Percentiles rank a stretch among this genome's conserved stretches.
Evolutionary conservation across 2,888 invertebrate species (phyloP).

Genomic region (Atherix ibis): DNA sequence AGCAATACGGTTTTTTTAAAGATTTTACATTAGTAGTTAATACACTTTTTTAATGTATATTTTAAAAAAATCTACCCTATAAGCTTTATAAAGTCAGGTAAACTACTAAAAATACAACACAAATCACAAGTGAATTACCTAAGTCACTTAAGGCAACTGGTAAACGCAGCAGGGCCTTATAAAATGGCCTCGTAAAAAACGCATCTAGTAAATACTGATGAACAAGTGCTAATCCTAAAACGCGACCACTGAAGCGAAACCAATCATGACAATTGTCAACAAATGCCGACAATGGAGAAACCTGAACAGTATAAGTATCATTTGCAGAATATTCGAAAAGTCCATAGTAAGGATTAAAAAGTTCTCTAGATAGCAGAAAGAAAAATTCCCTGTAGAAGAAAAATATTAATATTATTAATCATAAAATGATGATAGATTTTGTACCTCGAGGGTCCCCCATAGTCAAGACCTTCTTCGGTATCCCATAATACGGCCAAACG

Average conservation of each 20-base stretch:
- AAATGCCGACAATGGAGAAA: slow-evolving; percentile 90
- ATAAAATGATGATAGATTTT: background rate
- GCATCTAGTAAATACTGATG: slow-evolving; percentile 94
- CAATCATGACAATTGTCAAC: slow-evolving; percentile 96
- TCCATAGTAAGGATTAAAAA: slow-evolving; percentile 97
- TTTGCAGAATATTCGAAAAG: slow-evolving; percentile 96
- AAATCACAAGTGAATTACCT: slow-evolving; percentile 23
- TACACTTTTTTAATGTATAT: background rate
- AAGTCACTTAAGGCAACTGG: slow-evolving; percentile 69
- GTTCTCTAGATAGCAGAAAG: slow-evolving; percentile 88
- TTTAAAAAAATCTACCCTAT: too few species aligned
- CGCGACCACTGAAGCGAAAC: slow-evolving; percentile 92
- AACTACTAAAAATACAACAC: too few species aligned
- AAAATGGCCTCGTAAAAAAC: slow-evolving; percentile 94
- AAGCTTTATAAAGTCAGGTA: too few species aligned
- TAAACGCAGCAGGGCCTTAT: slow-evolving; percentile 80
- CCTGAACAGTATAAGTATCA: slow-evolving; percentile 92
- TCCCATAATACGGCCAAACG: slow-evolving; percentile 88
- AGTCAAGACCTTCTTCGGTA: slow-evolving; percentile 93
- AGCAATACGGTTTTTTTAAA: too few species aligned
- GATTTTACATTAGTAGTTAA: too few species aligned
- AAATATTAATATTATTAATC: background rate
- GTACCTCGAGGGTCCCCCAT: slow-evolving; percentile 78
- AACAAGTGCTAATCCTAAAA: slow-evolving; percentile 85
- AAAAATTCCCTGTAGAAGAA: slow-evolving; percentile 67